Conservation (phyloP, 2,888 invertebrate species). For the Mythimna ferrago region DNA sequence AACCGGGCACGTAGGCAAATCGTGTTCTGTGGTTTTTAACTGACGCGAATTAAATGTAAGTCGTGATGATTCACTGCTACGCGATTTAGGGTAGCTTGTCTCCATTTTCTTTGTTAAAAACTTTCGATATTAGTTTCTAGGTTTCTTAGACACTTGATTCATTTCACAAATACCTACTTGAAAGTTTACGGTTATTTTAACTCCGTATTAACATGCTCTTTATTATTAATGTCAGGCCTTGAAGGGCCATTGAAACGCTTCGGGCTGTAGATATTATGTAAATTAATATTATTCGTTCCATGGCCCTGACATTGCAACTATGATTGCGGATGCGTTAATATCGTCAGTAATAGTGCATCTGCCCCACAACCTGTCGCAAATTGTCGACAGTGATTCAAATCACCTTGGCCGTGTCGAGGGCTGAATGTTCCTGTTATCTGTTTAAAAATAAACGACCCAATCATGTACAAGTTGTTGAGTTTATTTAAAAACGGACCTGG, state of each 20-base stretch:
- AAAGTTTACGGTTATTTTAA: conserved; percentile 30
- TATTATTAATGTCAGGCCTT: conserved; percentile 46
- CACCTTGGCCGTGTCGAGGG: conserved; percentile 79
- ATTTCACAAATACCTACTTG: conserved; percentile 28
- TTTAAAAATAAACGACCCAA: conserved; percentile 40
- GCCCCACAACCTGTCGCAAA: conserved; percentile 81
- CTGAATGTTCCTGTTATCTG: conserved; percentile 50
- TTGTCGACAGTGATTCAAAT: conserved; percentile 84
- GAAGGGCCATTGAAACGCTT: conserved; percentile 36
- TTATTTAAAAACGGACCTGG: conserved; percentile 20
- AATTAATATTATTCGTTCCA: conserved; percentile 36
- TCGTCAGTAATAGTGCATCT: conserved; percentile 80
- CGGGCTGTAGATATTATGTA: conserved; percentile 36
- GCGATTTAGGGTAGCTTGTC: conserved; percentile 37
- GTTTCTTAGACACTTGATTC: conserved; percentile 42
- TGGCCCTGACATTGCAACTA: conserved; percentile 84
- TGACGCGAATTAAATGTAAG: conserved; percentile 58
- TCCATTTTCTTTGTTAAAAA: conserved; percentile 39
- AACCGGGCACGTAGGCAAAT: conserved; percentile 54
- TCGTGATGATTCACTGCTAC: conserved; percentile 59
- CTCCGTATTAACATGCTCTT: conserved; percentile 31
- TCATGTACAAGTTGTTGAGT: conserved; percentile 29
- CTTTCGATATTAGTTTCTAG: conserved; percentile 3
- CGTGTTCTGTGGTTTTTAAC: conserved; percentile 62
- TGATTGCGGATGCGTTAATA: conserved; percentile 84